Base-by-base conservation (phyloP, 2,113 vertebrate genomes). In the Gymnobelideus leadbeateri region DNA sequence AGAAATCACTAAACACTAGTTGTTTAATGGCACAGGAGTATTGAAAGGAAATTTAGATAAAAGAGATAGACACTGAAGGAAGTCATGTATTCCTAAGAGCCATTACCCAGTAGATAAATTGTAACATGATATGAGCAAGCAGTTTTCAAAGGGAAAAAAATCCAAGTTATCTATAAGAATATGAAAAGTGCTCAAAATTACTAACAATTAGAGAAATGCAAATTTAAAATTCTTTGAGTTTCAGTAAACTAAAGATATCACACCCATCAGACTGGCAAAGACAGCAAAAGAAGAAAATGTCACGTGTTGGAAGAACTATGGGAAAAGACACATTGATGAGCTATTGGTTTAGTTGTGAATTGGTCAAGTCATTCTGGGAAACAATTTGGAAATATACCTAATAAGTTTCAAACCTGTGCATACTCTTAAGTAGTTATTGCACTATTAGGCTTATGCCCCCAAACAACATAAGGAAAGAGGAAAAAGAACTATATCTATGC, bases 1-100 rank as follows among this genome's bases (percentile, higher is more conserved):
- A 19, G 7, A 84, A 93, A 53, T 84, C 89, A 89, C 37, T 94
- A 91, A 89, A 92, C 14, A 61, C 53, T 91, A 11, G n/a, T 91
- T 57, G 47, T 91, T 96, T 25, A 90, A 89, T 28, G 93, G 91
- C 51, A 54, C 19, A 51, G 8, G 90, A 93, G 94, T 51, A 1
- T 3, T 46, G 26, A 52, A 94, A 14, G 28, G 26, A 90, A 28
- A 55, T 92, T 92, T 90, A 94, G 51, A 61, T 47, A 92, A 49
- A 93, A 43, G 26, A 57, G 28, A 84, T 89, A 89, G 68, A 61
- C 25, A 0, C n/a, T 89, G 50, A 94, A 95, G 93, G 89, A 51
- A 96, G 28, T 6, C 94, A 11, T 84, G 19, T 8, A 31, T 91
- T n/a, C 51, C 28, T 84, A 84, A 84, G 68, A 43, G 68, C n/a